A percentile compares a stretch with the other conserved stretches of the same genome.
Evolutionary conservation across 2,888 invertebrate species (phyloP).

Genomic region (Metacarcinus magister): DNA sequence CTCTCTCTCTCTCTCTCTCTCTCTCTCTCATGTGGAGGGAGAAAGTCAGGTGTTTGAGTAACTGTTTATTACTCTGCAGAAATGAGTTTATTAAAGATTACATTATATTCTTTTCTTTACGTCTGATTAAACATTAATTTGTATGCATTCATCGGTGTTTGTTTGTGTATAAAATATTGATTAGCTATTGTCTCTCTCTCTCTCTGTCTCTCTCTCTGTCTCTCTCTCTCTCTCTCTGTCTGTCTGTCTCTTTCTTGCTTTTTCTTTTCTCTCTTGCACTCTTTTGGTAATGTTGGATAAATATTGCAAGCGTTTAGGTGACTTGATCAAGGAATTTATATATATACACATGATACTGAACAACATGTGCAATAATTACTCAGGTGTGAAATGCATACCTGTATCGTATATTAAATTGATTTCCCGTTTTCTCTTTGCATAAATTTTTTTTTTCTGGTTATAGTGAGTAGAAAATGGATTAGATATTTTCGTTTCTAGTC

Average conservation of each 20-base stretch:
- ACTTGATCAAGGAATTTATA: not conserved
- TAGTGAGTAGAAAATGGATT: too few species aligned
- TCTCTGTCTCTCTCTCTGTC: slow-evolving; percentile 2
- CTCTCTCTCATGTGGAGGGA: not conserved
- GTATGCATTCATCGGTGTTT: not conserved
- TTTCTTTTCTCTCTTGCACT: not conserved
- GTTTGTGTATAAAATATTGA: not conserved
- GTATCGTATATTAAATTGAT: not conserved
- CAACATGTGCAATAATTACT: not conserved
- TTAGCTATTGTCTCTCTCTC: not conserved
- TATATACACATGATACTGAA: not conserved
- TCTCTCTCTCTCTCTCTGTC: not conserved
- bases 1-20: slow-evolving; percentile 65
- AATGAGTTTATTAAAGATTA: not conserved
- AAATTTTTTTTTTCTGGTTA: too few species aligned
- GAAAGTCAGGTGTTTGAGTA: not conserved
- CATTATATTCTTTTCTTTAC: not conserved
- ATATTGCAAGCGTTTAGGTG: not conserved
- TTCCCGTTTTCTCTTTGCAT: not conserved
- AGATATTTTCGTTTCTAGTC: not conserved
- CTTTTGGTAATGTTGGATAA: not conserved
- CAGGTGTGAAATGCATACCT: not conserved
- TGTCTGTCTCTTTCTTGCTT: too few species aligned
- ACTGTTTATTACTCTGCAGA: not conserved
- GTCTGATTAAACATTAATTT: not conserved